Percentiles rank a stretch among this genome's conserved stretches.
These are phyloP conservation scores for Triplophysa dalaica DNA, from an alignment of 2,113 vertebrate species.

Conservation along the genomic window DNA sequence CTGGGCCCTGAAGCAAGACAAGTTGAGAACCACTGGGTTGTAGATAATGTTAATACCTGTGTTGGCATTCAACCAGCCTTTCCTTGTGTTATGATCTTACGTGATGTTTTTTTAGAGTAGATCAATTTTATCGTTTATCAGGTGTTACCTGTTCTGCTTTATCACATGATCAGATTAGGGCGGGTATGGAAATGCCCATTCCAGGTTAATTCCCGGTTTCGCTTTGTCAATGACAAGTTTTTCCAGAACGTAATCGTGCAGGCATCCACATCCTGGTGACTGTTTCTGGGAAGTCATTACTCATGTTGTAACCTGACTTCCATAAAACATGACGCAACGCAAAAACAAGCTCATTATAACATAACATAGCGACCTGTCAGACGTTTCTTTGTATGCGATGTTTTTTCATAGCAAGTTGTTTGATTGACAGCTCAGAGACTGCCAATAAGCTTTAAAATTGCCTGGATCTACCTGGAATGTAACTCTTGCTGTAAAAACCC, in stretches of 20 bases:
- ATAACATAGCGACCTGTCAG: background rate
- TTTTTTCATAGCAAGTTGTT: background rate
- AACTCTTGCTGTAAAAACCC: background rate
- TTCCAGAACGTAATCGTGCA: background rate
- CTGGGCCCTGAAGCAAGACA: background rate
- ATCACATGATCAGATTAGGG: background rate
- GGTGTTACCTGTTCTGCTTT: background rate
- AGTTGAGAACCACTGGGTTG: background rate
- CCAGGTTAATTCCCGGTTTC: background rate
- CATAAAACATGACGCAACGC: background rate
- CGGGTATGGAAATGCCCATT: background rate
- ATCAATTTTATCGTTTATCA: background rate
- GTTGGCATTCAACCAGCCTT: background rate
- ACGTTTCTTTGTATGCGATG: background rate
- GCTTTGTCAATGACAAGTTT: background rate
- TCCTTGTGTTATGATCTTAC: background rate
- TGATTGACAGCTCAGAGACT: background rate
- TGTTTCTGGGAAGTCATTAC: background rate
- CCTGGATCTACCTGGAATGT: background rate
- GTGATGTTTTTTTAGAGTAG: background rate
- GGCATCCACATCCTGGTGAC: slow-evolving; percentile 3
- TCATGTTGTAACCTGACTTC: background rate
- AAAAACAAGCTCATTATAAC: slow-evolving; percentile 26
- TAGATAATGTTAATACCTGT: background rate
- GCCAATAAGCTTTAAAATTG: background rate